phyloP scores from a whole-genome alignment of 2,888 invertebrate species.

The Idaea dimidiata region DNA sequence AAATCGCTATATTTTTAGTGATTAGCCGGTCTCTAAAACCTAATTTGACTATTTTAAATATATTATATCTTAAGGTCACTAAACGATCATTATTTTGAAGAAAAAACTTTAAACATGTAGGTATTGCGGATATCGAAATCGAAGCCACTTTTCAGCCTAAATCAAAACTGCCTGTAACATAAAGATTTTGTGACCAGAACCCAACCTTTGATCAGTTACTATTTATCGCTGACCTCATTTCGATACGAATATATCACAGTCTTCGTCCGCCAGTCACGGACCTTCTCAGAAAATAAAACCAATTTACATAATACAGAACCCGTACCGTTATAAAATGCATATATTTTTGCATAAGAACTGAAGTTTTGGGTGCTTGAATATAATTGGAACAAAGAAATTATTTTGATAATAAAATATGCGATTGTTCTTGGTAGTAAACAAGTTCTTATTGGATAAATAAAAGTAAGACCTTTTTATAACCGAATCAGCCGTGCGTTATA shows the following conservation, averaged over 20 bases:
- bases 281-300: not conserved
- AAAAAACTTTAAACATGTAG: too few relatives aligned
- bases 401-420: not conserved
- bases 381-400: not conserved
- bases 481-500: not conserved
- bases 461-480: not conserved
- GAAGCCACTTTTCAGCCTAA: not conserved
- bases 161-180: not conserved
- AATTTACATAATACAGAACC: not conserved
- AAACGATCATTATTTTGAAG: too few relatives aligned
- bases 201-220: not conserved
- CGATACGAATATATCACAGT: not conserved
- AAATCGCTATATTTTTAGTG: too few relatives aligned
- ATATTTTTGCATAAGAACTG: slow-evolving; percentile 11
- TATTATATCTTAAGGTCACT: too few relatives aligned
- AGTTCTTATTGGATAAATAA: not conserved
- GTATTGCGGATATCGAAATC: not conserved
- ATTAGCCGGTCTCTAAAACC: too few relatives aligned
- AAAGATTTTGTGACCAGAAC: not conserved
- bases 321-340: slow-evolving; percentile 7
- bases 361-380: not conserved
- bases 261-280: not conserved
- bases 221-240: not conserved
- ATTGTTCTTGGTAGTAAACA: not conserved
- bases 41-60: too few relatives aligned